These are phyloP conservation scores for Eptatretus atami DNA, from an alignment of 2,797 vertebrate species.

Conservation along the genomic window DNA sequence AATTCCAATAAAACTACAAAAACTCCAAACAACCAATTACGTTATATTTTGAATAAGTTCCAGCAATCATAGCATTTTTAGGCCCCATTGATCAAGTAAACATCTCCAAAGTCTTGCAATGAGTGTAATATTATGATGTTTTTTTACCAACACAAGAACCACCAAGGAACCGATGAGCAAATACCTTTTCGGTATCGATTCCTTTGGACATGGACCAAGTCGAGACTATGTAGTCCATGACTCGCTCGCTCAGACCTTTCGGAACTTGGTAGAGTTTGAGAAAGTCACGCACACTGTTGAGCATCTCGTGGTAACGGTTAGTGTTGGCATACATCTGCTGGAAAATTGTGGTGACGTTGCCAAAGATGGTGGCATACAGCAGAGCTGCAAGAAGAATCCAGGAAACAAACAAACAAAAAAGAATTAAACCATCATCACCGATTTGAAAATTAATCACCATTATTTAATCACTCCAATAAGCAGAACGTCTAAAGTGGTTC, in stretches of 20 bases:
- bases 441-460: no score
- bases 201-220: conserved; percentile 97
- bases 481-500: no score
- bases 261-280: conserved; percentile 88
- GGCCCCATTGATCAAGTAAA: no score
- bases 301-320: conserved; percentile 85
- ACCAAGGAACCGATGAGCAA: no score
- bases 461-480: no score
- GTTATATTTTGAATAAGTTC: no score
- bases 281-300: conserved; percentile 80
- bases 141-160: no score
- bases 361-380: conserved; percentile 90
- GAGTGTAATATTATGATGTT: no score
- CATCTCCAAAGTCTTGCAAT: no score
- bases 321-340: conserved; percentile 97
- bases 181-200: conserved; percentile 85
- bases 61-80: no score
- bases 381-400: conserved; percentile 28
- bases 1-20: no score
- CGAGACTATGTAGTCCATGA: conserved; percentile 93
- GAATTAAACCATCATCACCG: not conserved
- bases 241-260: conserved; percentile 71
- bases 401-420: conserved; percentile 5
- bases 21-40: no score
- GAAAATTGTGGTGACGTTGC: conserved; percentile 90